Evolutionary conservation across 2,113 vertebrate species (phyloP).

Genomic region (Tragelaphus imberbis): DNA sequence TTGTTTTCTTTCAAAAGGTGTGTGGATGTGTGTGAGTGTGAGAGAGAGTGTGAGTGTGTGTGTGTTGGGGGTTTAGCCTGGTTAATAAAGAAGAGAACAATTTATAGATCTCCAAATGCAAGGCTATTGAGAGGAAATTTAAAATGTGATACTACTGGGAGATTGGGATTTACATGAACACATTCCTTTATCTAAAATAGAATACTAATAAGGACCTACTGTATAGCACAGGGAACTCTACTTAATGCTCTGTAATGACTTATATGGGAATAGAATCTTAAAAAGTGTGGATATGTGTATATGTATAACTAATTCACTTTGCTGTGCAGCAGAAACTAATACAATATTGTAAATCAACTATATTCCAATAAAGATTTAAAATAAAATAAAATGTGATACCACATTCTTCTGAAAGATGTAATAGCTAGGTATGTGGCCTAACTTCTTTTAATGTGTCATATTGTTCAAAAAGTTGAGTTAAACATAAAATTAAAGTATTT

Average conservation of each 20-base stretch:
- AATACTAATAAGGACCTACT: background rate
- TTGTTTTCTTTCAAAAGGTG: background rate
- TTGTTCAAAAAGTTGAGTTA: background rate
- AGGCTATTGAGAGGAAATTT: background rate
- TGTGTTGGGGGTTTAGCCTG: too few relatives aligned
- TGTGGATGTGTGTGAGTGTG: background rate
- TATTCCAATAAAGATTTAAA: background rate
- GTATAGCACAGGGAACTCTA: background rate
- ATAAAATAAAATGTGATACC: background rate
- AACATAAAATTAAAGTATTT: background rate
- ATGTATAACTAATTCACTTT: background rate
- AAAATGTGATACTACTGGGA: background rate
- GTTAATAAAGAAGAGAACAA: background rate
- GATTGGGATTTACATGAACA: background rate
- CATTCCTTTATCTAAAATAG: background rate
- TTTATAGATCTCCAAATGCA: background rate
- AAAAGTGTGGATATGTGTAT: background rate
- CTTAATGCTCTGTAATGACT: background rate
- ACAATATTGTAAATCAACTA: background rate
- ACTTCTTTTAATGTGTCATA: background rate
- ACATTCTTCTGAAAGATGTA: background rate
- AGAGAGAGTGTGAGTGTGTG: accelerated
- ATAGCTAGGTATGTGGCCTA: background rate
- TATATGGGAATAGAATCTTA: background rate
- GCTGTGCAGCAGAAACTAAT: background rate